Conservation (phyloP, 2,888 invertebrate species). For the Tuberolachnus salignus region DNA sequence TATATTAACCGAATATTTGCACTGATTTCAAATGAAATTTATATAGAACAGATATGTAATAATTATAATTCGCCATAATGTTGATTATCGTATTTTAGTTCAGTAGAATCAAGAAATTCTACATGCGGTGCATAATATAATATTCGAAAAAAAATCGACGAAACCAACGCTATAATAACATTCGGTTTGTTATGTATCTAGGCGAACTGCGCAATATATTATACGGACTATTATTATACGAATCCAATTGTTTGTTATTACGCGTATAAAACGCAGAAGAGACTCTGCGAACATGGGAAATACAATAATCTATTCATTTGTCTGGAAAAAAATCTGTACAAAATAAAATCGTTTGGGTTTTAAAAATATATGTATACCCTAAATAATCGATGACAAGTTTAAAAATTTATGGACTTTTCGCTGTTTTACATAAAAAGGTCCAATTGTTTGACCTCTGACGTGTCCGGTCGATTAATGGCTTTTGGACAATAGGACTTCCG, state of each 20-base stretch:
- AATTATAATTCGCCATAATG: too few relatives aligned
- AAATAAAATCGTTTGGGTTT: constrained; percentile 37
- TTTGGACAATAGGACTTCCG: constrained; percentile 55
- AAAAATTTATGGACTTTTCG: constrained; percentile 56
- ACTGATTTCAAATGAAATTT: too few relatives aligned
- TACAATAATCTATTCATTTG: constrained; percentile 20
- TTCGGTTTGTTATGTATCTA: background rate
- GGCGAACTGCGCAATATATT: constrained; percentile 12
- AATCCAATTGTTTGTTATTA: constrained; percentile 22
- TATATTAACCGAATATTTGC: too few relatives aligned
- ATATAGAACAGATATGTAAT: too few relatives aligned
- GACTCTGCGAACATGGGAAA: constrained; percentile 30
- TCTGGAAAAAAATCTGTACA: constrained; percentile 34
- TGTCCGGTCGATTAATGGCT: constrained; percentile 65
- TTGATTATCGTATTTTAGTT: too few relatives aligned
- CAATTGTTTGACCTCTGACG: constrained; percentile 61
- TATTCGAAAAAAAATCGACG: background rate
- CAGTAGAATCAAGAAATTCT: too few relatives aligned
- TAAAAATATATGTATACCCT: constrained; percentile 40
- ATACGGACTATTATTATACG: background rate
- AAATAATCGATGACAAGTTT: constrained; percentile 56
- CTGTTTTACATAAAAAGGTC: constrained; percentile 55
- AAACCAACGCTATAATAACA: background rate
- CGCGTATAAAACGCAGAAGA: constrained; percentile 19
- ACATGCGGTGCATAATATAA: background rate